These are phyloP conservation scores for Drosophila nr. perissopoda DNA, from an alignment of 2,888 invertebrate species.

Conservation along the genomic window DNA sequence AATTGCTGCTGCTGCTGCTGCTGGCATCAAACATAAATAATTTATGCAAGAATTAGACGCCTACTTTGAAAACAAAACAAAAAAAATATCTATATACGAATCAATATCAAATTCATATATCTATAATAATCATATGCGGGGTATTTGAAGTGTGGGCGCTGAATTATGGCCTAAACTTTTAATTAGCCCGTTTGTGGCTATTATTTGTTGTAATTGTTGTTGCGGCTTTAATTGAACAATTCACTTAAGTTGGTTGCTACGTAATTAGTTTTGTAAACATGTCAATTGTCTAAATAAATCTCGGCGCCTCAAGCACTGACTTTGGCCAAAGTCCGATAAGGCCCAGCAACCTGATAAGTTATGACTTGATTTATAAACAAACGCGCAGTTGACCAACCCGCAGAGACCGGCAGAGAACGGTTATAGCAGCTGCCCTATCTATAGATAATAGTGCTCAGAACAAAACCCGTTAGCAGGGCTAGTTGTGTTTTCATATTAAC, in stretches of 20 bases:
- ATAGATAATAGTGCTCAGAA: conserved; percentile 23
- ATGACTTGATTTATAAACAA: conserved; percentile 42
- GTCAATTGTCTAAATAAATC: conserved; percentile 40
- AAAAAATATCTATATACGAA: conserved; percentile 4
- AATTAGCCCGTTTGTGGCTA: conserved; percentile 60
- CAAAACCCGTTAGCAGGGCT: conserved; percentile 3
- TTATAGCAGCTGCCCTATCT: conserved; percentile 18
- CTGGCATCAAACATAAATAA: conserved; percentile 21
- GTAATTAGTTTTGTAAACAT: conserved; percentile 38
- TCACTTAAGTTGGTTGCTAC: conserved; percentile 36
- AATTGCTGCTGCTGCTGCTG: conserved; percentile 12
- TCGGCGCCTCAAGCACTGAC: conserved; percentile 52
- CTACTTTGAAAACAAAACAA: conserved; percentile 25
- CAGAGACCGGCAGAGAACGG: background rate
- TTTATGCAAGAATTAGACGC: conserved; percentile 47
- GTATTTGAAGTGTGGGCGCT: conserved; percentile 47
- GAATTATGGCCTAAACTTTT: conserved; percentile 60
- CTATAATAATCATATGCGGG: conserved; percentile 37
- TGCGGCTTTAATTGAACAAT: conserved; percentile 47
- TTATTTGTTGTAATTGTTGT: conserved; percentile 12
- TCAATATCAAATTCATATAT: conserved; percentile 27
- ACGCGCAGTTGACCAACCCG: conserved; percentile 11
- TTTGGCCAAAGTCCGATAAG: conserved; percentile 64
- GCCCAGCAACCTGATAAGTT: conserved; percentile 39
- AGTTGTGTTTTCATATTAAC: conserved; percentile 4